Percentiles rank a stretch among this genome's conserved stretches.
These are phyloP conservation scores for Colistium nudipinnis DNA, from an alignment of 2,113 vertebrate genomes.

Conservation along the genomic window DNA sequence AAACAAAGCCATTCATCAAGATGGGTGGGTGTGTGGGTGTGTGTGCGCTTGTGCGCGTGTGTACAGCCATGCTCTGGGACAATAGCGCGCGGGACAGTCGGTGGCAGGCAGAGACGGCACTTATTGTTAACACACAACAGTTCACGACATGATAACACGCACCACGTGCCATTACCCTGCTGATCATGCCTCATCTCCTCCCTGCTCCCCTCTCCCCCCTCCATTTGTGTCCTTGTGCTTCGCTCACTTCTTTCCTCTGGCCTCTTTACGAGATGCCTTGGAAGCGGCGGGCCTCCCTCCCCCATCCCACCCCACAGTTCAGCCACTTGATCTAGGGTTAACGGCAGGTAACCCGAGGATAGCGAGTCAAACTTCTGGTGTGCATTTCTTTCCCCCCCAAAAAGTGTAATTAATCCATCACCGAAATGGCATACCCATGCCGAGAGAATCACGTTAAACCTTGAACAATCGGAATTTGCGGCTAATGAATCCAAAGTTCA, in stretches of 20 bases:
- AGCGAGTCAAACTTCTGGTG: conserved; percentile 47
- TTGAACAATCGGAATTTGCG: conserved; percentile 37
- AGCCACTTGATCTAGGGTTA: conserved; percentile 40
- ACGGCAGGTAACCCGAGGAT: conserved; percentile 65
- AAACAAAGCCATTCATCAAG: conserved; percentile 50
- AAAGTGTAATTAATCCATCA: conserved; percentile 58
- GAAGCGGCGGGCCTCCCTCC: not conserved
- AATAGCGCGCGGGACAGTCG: no score
- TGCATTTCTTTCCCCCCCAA: conserved; percentile 25
- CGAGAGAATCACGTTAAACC: conserved; percentile 45
- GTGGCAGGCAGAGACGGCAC: not conserved
- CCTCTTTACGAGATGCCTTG: conserved; percentile 10
- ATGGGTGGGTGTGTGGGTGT: conserved; percentile 11
- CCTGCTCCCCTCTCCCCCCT: not conserved
- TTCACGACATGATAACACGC: conserved; percentile 22
- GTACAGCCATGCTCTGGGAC: not conserved
- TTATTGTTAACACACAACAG: conserved; percentile 41
- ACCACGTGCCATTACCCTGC: conserved; percentile 29
- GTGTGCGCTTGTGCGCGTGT: conserved; percentile 5
- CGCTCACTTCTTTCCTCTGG: not conserved
- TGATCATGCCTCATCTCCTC: conserved; percentile 38
- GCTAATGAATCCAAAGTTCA: conserved; percentile 25
- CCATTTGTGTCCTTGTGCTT: no score
- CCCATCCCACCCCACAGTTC: conserved; percentile 1
- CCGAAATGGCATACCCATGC: conserved; percentile 27